Evolutionary conservation across 37 sponge, comb jelly and placozoan species (phyloP).

Genomic region (Ephydatia muelleri): DNA sequence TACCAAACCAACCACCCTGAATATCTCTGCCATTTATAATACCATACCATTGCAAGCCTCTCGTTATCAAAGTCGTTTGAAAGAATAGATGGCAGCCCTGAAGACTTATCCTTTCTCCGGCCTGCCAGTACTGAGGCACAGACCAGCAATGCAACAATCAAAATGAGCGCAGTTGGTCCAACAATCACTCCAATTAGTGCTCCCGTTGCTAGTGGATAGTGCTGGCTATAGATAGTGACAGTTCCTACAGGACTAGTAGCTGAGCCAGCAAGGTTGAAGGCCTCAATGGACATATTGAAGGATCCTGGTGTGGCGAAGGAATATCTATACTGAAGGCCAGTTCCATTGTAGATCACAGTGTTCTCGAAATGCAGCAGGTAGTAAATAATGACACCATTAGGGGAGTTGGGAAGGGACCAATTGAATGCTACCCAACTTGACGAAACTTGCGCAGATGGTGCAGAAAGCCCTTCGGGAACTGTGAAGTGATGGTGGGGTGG

Average conservation of each 20-base stretch:
- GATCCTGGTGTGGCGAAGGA: background rate
- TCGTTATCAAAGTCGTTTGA: conserved; percentile 52
- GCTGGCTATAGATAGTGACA: no score
- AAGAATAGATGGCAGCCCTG: conserved; percentile 25
- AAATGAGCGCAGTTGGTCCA: no score
- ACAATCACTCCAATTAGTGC: no score
- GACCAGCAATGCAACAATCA: background rate
- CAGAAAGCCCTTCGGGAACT: conserved; percentile 54
- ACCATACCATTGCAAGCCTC: conserved; percentile 52
- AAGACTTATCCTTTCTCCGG: conserved; percentile 29
- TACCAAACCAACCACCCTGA: background rate
- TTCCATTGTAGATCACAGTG: conserved; percentile 36
- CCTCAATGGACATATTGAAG: conserved; percentile 44
- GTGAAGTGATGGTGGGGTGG: background rate
- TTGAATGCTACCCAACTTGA: conserved; percentile 5
- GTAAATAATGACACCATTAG: conserved; percentile 68
- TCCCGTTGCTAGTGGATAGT: no score
- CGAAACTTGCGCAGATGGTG: background rate
- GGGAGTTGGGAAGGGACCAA: conserved; percentile 52
- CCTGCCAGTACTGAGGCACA: background rate
- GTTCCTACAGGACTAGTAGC: conserved; percentile 2
- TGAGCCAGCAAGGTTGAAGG: conserved; percentile 61
- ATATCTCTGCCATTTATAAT: no score
- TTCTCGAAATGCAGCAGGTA: conserved; percentile 43
- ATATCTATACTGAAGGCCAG: background rate